Base-by-base conservation (phyloP, 2,888 invertebrate genomes). In the Endomychus coccineus region DNA sequence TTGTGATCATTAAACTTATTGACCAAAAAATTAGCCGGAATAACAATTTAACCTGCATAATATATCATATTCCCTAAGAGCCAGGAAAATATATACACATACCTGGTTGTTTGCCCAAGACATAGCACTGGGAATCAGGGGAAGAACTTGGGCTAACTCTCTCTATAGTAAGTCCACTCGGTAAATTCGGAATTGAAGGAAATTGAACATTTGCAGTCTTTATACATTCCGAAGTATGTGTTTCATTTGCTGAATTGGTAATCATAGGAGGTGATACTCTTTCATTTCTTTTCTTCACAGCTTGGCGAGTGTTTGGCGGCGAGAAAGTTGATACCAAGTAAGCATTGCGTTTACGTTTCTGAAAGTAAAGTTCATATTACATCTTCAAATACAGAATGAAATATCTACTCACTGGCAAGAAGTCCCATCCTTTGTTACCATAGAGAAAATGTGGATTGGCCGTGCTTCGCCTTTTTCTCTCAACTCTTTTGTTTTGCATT, bases 391-490 rank as follows among this genome's bases (percentile, higher is more conserved):
- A n/a, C n/a, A n/a, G n/a, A n/a, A n/a, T 19, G 11, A 22, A 25
- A 27, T 19, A 2, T 30, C 10, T 22, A 45, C 48, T 43, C 37
- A 53, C 53, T 30, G 45, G 40, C 27, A 24, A 46, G 47, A 51
- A 55, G 47, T 63, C 63, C 61, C 61, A 65, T 45, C 61, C 62
- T 51, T 56, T 61, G 36, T 59, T 68, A 15, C 69, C 68, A 55
- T 73, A 73, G 12, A 73, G 59, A 50, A 72, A 74, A 43, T 73
- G 71, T 1, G 71, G 71, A 55, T 71, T 72, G 2, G 72, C 71
- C 4, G 72, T 73, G 40, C 73, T 72, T 22, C 73, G 59, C 16
- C 72, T 58, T 48, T 72, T 73, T 21, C 73, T 58, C 50, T 73
- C 73, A 6, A 67, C 68, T 33, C 71, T 59, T 43, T 65, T 68